A percentile compares a stretch with the other conserved stretches of the same genome.
Conservation (phyloP, 2,888 invertebrate genomes). For the Phortica magna region DNA sequence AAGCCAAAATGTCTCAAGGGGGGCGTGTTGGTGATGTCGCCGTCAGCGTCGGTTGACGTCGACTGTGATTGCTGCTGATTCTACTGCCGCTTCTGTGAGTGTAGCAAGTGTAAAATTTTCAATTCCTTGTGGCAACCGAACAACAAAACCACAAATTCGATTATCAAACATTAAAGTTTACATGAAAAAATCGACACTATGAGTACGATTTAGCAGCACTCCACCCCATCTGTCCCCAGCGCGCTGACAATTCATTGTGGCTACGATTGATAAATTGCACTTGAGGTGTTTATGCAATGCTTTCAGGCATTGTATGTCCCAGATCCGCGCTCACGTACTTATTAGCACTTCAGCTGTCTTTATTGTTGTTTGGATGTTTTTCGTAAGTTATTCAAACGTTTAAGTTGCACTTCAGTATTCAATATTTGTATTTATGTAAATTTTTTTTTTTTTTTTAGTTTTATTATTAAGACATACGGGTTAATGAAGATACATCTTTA, state of each 20-base stretch:
- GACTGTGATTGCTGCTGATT: conserved; percentile 9
- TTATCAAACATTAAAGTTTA: conserved; percentile 43
- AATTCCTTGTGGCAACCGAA: conserved; percentile 55
- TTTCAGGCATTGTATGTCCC: too few relatives aligned
- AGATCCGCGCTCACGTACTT: too few relatives aligned
- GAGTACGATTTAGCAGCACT: not conserved
- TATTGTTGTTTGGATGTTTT: too few relatives aligned
- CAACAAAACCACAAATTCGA: conserved; percentile 48
- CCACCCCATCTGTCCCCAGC: too few relatives aligned
- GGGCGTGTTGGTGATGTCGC: not conserved
- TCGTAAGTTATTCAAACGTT: not conserved
- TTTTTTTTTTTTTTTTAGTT: too few relatives aligned
- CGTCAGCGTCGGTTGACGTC: conserved; percentile 29
- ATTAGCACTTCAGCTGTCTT: too few relatives aligned
- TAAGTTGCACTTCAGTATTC: too few relatives aligned
- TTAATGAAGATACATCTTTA: too few relatives aligned
- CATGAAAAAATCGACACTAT: not conserved
- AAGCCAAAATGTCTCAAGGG: not conserved
- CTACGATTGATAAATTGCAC: conserved; percentile 43
- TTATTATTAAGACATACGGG: too few relatives aligned
- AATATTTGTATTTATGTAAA: too few relatives aligned
- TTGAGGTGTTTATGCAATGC: conserved; percentile 51
- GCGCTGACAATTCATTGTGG: too few relatives aligned
- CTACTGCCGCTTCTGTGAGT: not conserved
- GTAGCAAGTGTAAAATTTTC: conserved; percentile 50